Evolutionary conservation across 2,797 vertebrate genomes (phyloP).

Genomic region (Macropodus opercularis): DNA sequence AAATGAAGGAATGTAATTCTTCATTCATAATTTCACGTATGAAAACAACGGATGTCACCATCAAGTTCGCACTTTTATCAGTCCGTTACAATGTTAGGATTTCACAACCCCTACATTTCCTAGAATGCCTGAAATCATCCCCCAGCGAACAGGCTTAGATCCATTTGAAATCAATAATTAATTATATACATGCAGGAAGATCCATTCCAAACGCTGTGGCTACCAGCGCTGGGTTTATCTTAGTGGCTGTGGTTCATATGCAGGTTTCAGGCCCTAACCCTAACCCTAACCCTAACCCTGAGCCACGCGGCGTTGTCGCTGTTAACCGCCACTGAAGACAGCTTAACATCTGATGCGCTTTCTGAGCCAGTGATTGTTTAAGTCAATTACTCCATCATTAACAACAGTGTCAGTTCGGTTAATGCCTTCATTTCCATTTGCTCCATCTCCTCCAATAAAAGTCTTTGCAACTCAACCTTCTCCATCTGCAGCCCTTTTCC

Average conservation of each 20-base stretch:
- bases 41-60: not conserved
- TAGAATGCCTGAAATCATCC: not conserved
- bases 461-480: slow-evolving; percentile 37
- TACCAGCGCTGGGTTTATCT: not conserved
- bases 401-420: slow-evolving; percentile 48
- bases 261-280: not conserved
- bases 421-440: slow-evolving; percentile 60
- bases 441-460: slow-evolving; percentile 45
- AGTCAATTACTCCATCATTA: slow-evolving; percentile 60
- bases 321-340: slow-evolving; percentile 10
- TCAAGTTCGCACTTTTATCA: no score
- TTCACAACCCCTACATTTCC: slow-evolving; percentile 8
- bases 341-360: slow-evolving; percentile 48
- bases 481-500: slow-evolving; percentile 31
- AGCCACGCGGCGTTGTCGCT: not conserved
- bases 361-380: slow-evolving; percentile 40
- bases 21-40: no score
- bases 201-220: not conserved
- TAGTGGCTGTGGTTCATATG: not conserved
- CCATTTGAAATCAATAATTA: slow-evolving; percentile 25
- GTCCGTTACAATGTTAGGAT: slow-evolving; percentile 10
- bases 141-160: not conserved
- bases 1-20: not conserved
- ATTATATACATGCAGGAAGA: slow-evolving; percentile 13
- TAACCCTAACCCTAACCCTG: no score